Percentiles rank a stretch among this genome's conserved stretches.
Conservation (phyloP, 1,140 invertebrate species). For the Macrosteles quadrilineatus region DNA sequence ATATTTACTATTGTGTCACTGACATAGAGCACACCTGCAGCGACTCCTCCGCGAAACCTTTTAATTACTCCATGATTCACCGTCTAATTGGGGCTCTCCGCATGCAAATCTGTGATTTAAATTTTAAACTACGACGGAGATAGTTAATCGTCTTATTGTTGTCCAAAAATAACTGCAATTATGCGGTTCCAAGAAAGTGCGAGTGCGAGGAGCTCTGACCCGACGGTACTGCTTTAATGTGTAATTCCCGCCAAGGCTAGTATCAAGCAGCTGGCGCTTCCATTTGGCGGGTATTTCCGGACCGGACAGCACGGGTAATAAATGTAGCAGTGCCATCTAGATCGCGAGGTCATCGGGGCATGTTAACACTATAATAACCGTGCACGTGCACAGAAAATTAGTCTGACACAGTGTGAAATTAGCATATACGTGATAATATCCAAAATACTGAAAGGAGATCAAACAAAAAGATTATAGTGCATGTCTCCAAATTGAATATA, state of each 20-base stretch:
- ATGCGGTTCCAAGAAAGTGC: background rate
- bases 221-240: background rate
- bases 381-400: too few relatives aligned
- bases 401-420: too few relatives aligned
- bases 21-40: too few relatives aligned
- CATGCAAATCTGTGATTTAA: background rate
- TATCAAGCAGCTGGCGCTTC: background rate
- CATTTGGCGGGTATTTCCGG: background rate
- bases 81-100: background rate
- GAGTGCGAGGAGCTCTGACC: background rate
- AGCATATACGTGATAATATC: too few relatives aligned
- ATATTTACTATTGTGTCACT: too few relatives aligned
- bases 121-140: background rate
- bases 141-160: background rate
- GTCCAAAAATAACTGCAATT: background rate
- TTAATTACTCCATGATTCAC: too few relatives aligned
- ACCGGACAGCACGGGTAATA: background rate
- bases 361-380: background rate
- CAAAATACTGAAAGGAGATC: too few relatives aligned
- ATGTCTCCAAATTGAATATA: too few relatives aligned
- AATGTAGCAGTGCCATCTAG: background rate
- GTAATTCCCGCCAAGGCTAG: too few relatives aligned
- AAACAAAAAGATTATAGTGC: too few relatives aligned
- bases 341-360: background rate
- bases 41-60: too few relatives aligned